Percentiles rank a stretch among this genome's conserved stretches.
These are phyloP conservation scores for Equus quagga DNA, from an alignment of 2,113 vertebrate genomes.

Conservation along the genomic window DNA sequence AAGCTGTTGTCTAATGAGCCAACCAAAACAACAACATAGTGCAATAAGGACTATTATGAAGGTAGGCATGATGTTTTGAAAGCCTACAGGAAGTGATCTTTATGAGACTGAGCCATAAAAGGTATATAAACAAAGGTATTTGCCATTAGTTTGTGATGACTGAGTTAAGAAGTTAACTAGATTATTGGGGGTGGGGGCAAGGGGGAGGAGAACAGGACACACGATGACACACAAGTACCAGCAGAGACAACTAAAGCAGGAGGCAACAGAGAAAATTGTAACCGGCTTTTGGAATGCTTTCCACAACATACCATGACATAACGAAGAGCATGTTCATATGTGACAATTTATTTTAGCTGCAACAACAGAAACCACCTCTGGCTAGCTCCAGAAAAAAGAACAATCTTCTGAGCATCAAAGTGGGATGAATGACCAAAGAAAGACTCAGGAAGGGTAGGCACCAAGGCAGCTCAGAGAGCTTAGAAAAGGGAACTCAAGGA, in stretches of 20 bases:
- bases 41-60: background rate
- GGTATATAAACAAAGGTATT: background rate
- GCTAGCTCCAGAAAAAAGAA: background rate
- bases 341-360: background rate
- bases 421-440: background rate
- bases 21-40: background rate
- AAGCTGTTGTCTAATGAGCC: background rate
- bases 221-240: background rate
- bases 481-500: background rate
- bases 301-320: background rate
- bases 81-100: background rate
- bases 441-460: background rate
- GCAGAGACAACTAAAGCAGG: background rate
- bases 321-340: background rate
- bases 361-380: background rate
- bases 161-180: constrained; percentile 18
- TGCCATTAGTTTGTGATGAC: background rate
- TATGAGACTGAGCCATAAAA: background rate
- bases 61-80: background rate
- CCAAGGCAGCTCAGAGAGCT: background rate
- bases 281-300: background rate
- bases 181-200: background rate
- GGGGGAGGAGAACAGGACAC: background rate
- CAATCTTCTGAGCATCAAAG: background rate
- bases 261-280: background rate